A percentile compares a stretch with the other conserved stretches of the same genome.
phyloP scores from a whole-genome alignment of 1,140 invertebrate genomes.

The Lethrus apterus region DNA sequence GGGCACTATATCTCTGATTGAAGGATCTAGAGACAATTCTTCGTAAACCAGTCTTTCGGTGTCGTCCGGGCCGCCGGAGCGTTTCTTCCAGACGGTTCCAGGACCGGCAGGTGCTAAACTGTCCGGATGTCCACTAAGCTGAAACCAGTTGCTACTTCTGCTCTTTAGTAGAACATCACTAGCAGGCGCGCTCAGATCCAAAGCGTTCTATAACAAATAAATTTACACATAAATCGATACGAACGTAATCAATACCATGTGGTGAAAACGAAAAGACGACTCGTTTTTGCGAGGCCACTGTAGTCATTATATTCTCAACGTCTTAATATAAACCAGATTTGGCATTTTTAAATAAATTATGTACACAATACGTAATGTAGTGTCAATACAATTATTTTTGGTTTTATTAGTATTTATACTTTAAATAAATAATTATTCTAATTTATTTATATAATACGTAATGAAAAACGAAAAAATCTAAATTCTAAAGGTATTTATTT shows the following conservation, averaged over 20 bases:
- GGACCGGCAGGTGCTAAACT: conserved; percentile 89
- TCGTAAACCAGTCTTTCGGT: conserved; percentile 74
- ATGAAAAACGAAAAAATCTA: background rate
- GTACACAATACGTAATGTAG: too few relatives aligned
- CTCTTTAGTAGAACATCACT: conserved; percentile 80
- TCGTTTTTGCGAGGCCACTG: conserved; percentile 3
- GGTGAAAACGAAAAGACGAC: conserved; percentile 9
- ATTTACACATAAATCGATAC: background rate
- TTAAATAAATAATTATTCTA: conserved; percentile 1
- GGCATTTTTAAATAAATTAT: too few relatives aligned
- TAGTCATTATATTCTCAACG: conserved; percentile 2
- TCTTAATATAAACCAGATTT: too few relatives aligned
- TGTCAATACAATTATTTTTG: too few relatives aligned
- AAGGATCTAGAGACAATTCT: conserved; percentile 66
- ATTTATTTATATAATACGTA: background rate
- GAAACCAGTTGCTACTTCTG: conserved; percentile 68
- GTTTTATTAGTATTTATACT: too few relatives aligned
- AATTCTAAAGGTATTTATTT: too few relatives aligned
- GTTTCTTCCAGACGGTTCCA: conserved; percentile 89
- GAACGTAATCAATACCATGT: background rate
- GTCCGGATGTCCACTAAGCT: conserved; percentile 87
- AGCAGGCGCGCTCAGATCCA: conserved; percentile 86
- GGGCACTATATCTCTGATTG: conserved; percentile 71
- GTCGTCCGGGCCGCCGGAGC: conserved; percentile 62
- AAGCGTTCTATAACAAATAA: conserved; percentile 72